A percentile compares a stretch with the other conserved stretches of the same genome.
Evolutionary conservation across 2,113 vertebrate genomes (phyloP).

Genomic region (Hippocampus barbouri): DNA sequence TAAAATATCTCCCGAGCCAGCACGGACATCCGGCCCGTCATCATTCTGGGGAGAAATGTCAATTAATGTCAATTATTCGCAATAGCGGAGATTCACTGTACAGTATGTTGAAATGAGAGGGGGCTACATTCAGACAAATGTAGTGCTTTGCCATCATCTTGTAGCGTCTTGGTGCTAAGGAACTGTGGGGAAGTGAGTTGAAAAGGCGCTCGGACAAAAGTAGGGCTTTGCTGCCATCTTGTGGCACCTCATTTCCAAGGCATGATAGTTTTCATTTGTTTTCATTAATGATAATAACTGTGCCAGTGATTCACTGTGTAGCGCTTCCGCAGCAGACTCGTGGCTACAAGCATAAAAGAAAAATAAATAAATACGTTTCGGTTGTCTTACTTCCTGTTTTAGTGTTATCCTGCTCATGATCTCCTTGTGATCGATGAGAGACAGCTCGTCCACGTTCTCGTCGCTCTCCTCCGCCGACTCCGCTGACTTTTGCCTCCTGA

Average conservation of each 20-base stretch:
- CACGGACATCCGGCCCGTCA: conserved; percentile 94
- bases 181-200: no score
- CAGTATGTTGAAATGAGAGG: no score
- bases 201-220: no score
- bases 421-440: conserved; percentile 92
- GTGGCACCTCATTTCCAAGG: no score
- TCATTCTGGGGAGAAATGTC: conserved; percentile 76
- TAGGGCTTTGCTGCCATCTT: no score
- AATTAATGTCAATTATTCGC: not conserved
- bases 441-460: conserved; percentile 92
- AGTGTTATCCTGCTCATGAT: conserved; percentile 91
- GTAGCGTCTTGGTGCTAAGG: no score
- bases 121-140: no score
- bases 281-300: not conserved
- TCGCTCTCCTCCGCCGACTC: conserved; percentile 73
- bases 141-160: no score
- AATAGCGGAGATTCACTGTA: not conserved
- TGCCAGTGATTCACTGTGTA: conserved; percentile 24
- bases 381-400: conserved; percentile 84
- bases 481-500: conserved; percentile 78
- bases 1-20: conserved; percentile 92
- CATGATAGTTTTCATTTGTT: not conserved
- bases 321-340: conserved; percentile 4
- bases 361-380: not conserved
- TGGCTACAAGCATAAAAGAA: conserved; percentile 3